phyloP scores from a whole-genome alignment of 2,888 invertebrate species.

The Corythucha ciliata region DNA sequence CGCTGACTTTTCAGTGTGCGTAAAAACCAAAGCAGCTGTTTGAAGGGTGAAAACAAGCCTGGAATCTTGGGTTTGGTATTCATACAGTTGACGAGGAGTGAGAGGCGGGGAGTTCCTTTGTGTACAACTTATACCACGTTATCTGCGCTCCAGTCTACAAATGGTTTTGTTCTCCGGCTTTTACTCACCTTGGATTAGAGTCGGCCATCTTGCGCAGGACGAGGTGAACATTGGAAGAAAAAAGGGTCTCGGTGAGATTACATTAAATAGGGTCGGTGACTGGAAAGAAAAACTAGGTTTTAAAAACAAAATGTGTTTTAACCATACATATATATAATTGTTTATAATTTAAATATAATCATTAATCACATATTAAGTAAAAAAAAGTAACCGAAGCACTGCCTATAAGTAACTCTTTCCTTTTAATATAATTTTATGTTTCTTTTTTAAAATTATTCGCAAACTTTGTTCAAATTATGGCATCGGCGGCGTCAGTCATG shows the following conservation, averaged over 20 bases:
- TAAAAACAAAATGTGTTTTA: conserved; percentile 5
- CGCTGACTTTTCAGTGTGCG: too few relatives aligned
- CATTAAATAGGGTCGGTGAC: too few relatives aligned
- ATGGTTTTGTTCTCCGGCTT: too few relatives aligned
- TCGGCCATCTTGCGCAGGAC: too few relatives aligned
- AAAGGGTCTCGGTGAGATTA: background rate
- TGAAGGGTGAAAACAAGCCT: too few relatives aligned
- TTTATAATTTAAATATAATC: conserved; percentile 29
- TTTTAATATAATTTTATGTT: conserved; percentile 17
- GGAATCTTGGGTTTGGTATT: too few relatives aligned
- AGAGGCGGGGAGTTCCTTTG: too few relatives aligned
- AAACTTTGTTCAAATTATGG: conserved; percentile 22
- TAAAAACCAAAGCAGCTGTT: too few relatives aligned
- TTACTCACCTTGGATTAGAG: too few relatives aligned
- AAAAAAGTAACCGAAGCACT: conserved; percentile 29
- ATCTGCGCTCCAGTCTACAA: too few relatives aligned
- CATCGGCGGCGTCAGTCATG: conserved; percentile 29
- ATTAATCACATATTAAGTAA: conserved; percentile 24
- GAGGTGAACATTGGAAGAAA: background rate
- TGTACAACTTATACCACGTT: too few relatives aligned
- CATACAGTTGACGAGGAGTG: too few relatives aligned
- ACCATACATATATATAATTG: conserved; percentile 27
- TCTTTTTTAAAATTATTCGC: conserved; percentile 15
- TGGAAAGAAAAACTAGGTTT: background rate
- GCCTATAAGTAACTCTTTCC: conserved; percentile 14